These are phyloP conservation scores for Anadara kagoshimensis DNA, from an alignment of 1,140 invertebrate genomes.

Conservation along the genomic window DNA sequence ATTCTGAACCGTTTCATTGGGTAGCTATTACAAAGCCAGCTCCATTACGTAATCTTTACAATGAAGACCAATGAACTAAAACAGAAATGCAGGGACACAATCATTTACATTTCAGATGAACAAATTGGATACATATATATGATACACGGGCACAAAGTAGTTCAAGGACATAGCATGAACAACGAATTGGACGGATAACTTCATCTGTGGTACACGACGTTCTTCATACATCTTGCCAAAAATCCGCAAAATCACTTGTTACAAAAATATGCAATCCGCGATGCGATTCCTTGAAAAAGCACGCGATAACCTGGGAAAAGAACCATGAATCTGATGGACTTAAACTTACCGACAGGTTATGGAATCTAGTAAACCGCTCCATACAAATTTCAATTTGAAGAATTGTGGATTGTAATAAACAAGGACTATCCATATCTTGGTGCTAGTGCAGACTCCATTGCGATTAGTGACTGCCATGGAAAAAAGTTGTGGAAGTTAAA, in stretches of 20 bases:
- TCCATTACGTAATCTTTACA: background rate
- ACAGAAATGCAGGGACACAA: background rate
- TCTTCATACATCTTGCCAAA: background rate
- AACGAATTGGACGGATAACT: constrained; percentile 15
- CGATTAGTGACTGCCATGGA: constrained; percentile 33
- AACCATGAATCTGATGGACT: constrained; percentile 13
- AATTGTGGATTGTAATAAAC: constrained; percentile 11
- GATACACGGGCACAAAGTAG: constrained; percentile 18
- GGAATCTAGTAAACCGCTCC: background rate
- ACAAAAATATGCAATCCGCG: background rate
- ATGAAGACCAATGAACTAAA: background rate
- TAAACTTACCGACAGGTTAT: background rate
- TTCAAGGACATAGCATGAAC: constrained; percentile 20
- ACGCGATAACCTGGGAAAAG: constrained; percentile 13
- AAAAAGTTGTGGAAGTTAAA: constrained; percentile 33
- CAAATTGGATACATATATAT: background rate
- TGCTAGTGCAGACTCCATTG: constrained; percentile 20
- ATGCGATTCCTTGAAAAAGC: constrained; percentile 1
- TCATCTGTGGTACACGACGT: constrained; percentile 8
- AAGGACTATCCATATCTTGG: constrained; percentile 28
- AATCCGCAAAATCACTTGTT: background rate
- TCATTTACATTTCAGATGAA: background rate
- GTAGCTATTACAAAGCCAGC: background rate
- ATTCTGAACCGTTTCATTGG: constrained; percentile 2
- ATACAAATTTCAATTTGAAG: background rate